Evolutionary conservation across 1,140 invertebrate genomes (phyloP), one percentile per base, ranked within the genome.

Genomic region (Tribolium madens): DNA sequence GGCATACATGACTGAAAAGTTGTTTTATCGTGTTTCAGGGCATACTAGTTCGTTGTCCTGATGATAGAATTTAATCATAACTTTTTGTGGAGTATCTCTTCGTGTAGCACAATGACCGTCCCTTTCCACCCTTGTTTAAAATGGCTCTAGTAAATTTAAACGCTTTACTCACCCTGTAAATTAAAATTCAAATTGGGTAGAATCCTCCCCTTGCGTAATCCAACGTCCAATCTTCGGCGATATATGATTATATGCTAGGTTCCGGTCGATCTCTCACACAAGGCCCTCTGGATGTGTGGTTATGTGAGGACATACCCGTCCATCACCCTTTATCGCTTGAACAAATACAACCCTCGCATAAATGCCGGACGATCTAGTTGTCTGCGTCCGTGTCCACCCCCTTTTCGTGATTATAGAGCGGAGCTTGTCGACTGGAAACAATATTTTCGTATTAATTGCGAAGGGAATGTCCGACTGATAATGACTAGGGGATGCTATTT

Each of bases 281-380:
- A 42, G 46, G 52, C 78, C 75, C 64, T 75, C 75, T 81, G 82
- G 80, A 83, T 85, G 82, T 84, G 84, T 83, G 83, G 84, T 85
- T 85, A 85, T 85, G 84, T 85, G 84, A 80, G 84, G 84, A 85
- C 84, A 85, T 85, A 84, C 79, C 83, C 84, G 84, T 85, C 84
- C 83, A 85, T 85, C 84, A 85, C 79, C 80, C 79, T 84, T 85
- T 85, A 85, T 85, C 84, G 84, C 81, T 78, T 78, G 81, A 84
- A 85, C 84, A 84, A 85, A 85, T 84, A 85, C 84, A 84, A 84
- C 80, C 83, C 82, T 81, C 81, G 80, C 80, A 82, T 82, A 83
- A 82, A 79, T 80, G 81, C 76, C 81, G 78, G 81, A 73, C 80
- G 74, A 80, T 83, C 79, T 78, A 80, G 81, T 80, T 80, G 82